Base-by-base conservation (phyloP, 2,888 invertebrate genomes). In the Amphimallon solstitiale region DNA sequence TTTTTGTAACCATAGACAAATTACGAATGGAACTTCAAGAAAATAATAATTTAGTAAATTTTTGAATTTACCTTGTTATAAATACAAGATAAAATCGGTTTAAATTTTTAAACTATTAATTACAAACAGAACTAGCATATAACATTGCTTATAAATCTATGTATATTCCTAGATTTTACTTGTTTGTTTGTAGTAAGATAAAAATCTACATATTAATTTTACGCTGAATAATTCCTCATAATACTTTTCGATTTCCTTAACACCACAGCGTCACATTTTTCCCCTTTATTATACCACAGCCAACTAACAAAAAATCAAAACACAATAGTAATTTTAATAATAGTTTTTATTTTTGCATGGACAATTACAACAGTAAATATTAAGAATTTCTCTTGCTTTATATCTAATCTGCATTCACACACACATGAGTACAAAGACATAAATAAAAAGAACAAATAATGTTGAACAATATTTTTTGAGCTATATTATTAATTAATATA, bases 311-410 rank as follows among this genome's bases (percentile, higher is more conserved):
- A 51, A 17, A 54, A 29, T 48, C 21, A 49, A 65, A n/a, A 60
- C 19, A 40, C 48, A 43, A 14, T 15, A 46, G 17, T 49, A 59
- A 54, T 72, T 73, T 76, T 74, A 73, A 71, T 76, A 76, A 76
- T 76, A 75, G 72, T 66, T 80, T 29, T 80, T 80, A 81, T 81
- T 80, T n/a, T 77, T 80, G 79, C 78, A 79, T 80, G 81, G 82
- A 82, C 82, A 82, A 81, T 82, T 82, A 82, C 82, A 82, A 82
- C 82, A 82, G 78, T 82, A 81, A 81, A 80, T 81, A 80, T 80
- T 79, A 79, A 77, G 78, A 77, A 70, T 72, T 71, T 70, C 64
- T 79, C 68, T 75, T 56, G 48, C 72, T 79, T 65, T 62, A 46
- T 35, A 43, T 61, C 61, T 78, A 78, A 79, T 71, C 75, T 76